These are phyloP conservation scores for Pseudobourletiella spinata DNA, from an alignment of 1,140 invertebrate genomes.

Conservation along the genomic window DNA sequence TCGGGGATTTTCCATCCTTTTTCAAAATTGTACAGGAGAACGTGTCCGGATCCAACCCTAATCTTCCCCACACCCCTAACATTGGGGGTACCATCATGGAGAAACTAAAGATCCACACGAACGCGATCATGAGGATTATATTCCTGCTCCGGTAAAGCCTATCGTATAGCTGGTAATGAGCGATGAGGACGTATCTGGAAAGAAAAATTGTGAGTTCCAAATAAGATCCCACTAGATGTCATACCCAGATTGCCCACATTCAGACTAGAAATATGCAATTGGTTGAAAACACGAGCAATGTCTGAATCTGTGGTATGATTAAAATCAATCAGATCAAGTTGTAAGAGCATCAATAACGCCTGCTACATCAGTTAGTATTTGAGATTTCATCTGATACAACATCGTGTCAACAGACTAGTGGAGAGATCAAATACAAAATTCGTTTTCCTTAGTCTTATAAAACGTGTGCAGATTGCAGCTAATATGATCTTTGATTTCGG, in stretches of 20 bases:
- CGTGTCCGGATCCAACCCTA: slow-evolving; percentile 63
- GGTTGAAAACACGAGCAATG: too few species aligned
- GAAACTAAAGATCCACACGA: slow-evolving; percentile 62
- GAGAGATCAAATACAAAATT: too few species aligned
- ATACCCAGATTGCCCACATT: neutral
- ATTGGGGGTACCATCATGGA: slow-evolving; percentile 62
- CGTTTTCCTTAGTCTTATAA: too few species aligned
- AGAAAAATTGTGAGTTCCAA: slow-evolving; percentile 6
- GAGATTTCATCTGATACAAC: too few species aligned
- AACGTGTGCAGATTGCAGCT: too few species aligned
- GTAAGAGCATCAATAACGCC: too few species aligned
- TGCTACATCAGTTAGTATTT: too few species aligned
- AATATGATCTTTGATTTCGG: too few species aligned
- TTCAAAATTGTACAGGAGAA: slow-evolving; percentile 76
- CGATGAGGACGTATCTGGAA: slow-evolving; percentile 71
- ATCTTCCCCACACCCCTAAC: slow-evolving; percentile 67
- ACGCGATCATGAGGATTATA: slow-evolving; percentile 60
- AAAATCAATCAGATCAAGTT: too few species aligned
- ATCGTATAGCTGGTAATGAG: slow-evolving; percentile 62
- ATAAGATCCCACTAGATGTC: neutral
- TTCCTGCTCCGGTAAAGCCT: slow-evolving; percentile 60
- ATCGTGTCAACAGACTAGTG: too few species aligned
- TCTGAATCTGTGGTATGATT: too few species aligned
- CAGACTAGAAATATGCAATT: too few species aligned
- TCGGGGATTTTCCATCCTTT: slow-evolving; percentile 61